A percentile compares a stretch with the other conserved stretches of the same genome.
These are phyloP conservation scores for Salpingus planirostris DNA, from an alignment of 2,888 invertebrate genomes.

Conservation along the genomic window DNA sequence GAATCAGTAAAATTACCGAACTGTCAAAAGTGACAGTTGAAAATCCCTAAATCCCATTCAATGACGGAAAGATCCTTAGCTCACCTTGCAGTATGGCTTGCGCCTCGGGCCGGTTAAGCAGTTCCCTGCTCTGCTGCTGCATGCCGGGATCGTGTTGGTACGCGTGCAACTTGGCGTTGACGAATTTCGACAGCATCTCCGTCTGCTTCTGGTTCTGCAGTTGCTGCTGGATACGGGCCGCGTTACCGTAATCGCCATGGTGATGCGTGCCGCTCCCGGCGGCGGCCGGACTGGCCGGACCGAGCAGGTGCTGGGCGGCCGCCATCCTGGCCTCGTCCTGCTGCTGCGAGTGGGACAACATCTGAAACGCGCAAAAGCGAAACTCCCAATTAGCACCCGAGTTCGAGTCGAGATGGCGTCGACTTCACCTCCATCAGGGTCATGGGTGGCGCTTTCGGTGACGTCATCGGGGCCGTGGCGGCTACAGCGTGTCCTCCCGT, in stretches of 20 bases:
- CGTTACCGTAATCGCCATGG: too few species aligned
- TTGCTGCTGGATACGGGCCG: constrained; percentile 49
- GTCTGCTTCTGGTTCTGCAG: constrained; percentile 32
- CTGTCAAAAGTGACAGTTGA: too few species aligned
- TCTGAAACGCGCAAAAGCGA: too few species aligned
- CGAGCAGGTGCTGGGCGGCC: constrained; percentile 17
- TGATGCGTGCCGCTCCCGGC: too few species aligned
- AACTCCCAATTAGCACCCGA: too few species aligned
- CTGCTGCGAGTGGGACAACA: constrained; percentile 50
- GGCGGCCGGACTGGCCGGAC: constrained; percentile 17
- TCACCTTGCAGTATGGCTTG: constrained; percentile 68
- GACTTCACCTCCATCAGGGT: constrained; percentile 55
- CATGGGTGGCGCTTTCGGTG: constrained; percentile 44
- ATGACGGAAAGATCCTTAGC: too few species aligned
- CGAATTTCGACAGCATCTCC: constrained; percentile 38
- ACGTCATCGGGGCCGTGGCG: constrained; percentile 45
- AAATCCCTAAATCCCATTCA: too few species aligned
- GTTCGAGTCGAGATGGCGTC: too few species aligned
- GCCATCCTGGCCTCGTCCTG: constrained; percentile 36
- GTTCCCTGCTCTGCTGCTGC: constrained; percentile 51
- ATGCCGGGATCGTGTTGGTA: constrained; percentile 42
- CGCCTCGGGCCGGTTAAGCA: constrained; percentile 65
- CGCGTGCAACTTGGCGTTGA: constrained; percentile 28
- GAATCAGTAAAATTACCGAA: too few species aligned
- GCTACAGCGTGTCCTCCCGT: constrained; percentile 57